Evolutionary conservation across 2,888 invertebrate genomes (phyloP), one percentile per base, ranked within the genome.

Genomic region (Watsonalla binaria): DNA sequence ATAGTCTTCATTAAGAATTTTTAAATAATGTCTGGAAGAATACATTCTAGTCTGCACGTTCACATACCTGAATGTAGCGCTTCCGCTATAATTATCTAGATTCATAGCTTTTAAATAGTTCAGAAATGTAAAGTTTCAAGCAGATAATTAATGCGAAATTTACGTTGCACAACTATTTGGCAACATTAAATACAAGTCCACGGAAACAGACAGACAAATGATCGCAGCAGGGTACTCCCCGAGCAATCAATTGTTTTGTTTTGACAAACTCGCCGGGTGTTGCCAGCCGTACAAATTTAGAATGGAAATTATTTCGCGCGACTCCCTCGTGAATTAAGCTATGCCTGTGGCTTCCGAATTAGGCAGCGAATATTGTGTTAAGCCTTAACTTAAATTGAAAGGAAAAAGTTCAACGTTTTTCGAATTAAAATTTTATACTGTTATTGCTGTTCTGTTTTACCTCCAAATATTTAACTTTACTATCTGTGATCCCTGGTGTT

Each of bases 211-310:
- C 53, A 54, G 51, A 56, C 54, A 54, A 59, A 56, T 54, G 56
- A 53, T 53, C 45, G 39, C 51, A 52, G 46, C 51, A 52, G 51
- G 13, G 42, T 52, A 56, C 59, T 58, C 49, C 47, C 55, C 47
- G 47, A 52, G 54, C 52, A 54, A 60, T 57, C 57, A 59, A 60
- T 60, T 58, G 59, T 59, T 59, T 60, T 59, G 54, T 66, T 62
- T 59, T 62, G 55, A 60, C 61, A 55, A 61, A 61, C 55, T 55
- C 54, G 51, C 45, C 54, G 52, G 50, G 53, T 54, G 57, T 54
- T 57, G 56, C 58, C 45, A 56, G 52, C 52, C 35, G 53, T 56
- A 60, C 61, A 63, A 62, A 67, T 64, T 63, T 62, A 58, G 64
- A 62, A 51, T 45, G 55, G 60, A 64, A 65, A 66, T 63, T 65